phyloP scores from a whole-genome alignment of 2,888 invertebrate genomes.

The Antheraea assamensis region DNA sequence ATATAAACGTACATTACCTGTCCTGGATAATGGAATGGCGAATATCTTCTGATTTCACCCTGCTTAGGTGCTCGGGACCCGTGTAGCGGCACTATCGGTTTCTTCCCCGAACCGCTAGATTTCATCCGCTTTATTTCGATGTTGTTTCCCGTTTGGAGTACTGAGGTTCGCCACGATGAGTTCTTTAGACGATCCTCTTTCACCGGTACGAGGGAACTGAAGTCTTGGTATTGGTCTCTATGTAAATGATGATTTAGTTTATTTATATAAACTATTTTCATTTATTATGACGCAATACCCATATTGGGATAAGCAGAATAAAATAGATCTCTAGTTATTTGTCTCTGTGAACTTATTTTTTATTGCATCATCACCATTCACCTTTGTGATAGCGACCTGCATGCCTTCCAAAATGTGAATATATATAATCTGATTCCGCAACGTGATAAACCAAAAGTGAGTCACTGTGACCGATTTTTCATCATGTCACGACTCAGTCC shows the following conservation, averaged over 20 bases:
- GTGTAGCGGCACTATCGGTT: conserved; percentile 47
- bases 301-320: not conserved
- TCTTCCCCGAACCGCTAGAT: conserved; percentile 40
- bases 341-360: too few species aligned
- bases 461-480: too few species aligned
- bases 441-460: too few species aligned
- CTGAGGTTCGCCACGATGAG: conserved; percentile 22
- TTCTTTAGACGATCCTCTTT: conserved; percentile 33
- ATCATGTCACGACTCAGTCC: too few species aligned
- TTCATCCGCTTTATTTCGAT: conserved; percentile 28
- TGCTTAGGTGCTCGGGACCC: conserved; percentile 40
- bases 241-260: not conserved
- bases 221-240: conserved; percentile 36
- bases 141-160: conserved; percentile 17
- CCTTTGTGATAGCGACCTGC: too few species aligned
- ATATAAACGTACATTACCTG: conserved; percentile 53
- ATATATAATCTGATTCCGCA: too few species aligned
- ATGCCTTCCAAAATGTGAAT: too few species aligned
- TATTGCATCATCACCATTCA: too few species aligned
- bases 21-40: conserved; percentile 61
- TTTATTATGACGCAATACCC: not conserved
- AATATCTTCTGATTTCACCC: conserved; percentile 55
- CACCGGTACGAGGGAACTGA: conserved; percentile 32
- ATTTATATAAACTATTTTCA: not conserved
- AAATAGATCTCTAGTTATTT: too few species aligned